Base-by-base conservation (phyloP, 1,140 invertebrate genomes). In the Galleria mellonella region DNA sequence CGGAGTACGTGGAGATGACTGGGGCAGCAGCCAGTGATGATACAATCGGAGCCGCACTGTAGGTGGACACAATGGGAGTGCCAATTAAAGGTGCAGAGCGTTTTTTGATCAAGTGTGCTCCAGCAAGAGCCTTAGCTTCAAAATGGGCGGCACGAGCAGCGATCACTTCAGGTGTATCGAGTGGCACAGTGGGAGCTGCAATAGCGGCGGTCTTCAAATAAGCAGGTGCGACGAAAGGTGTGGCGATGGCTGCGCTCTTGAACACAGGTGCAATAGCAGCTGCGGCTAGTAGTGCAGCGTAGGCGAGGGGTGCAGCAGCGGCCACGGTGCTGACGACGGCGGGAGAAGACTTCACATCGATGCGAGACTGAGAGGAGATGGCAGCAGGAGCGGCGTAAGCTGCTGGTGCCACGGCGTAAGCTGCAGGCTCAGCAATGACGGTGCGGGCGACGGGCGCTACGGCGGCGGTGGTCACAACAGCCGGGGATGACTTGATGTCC, bases 131-230 rank as follows among this genome's bases (percentile, higher is more conserved):
- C 38, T 83, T 76, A 10, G 77, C 72, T 60, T 76, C 64, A 11
- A 76, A 55, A 51, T 85, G 81, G 28, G 84, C 76, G 39, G 82
- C 77, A 49, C 85, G 83, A 41, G 87, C 87, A 35, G 85, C 83
- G 37, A 85, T 70, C 11, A 87, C 85, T 56, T 84, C 85, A 32
- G 79, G 72, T 23, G 84, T 79, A 43, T 83, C 84, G 17, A 69
- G 40, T 8, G 69, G 69, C 11, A 67, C 65, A 23, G 66, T 62
- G 23, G 72, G 64, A 11, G 52, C 59, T 23, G 51, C 55, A 39
- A 67, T 14, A 17, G 59, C 52, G 43, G 72, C 47, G 14, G 13
- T 50, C 36, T 51, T 48, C 37, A 56, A 4, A 9, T 51, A 33
- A 39, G 56, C 28, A 8, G 59, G 14, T 9, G 35, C 14, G 17